Percentiles rank a stretch among this genome's conserved stretches.
Conservation (phyloP, 2,888 invertebrate species). For the Aphelenchoides bicaudatus region DNA sequence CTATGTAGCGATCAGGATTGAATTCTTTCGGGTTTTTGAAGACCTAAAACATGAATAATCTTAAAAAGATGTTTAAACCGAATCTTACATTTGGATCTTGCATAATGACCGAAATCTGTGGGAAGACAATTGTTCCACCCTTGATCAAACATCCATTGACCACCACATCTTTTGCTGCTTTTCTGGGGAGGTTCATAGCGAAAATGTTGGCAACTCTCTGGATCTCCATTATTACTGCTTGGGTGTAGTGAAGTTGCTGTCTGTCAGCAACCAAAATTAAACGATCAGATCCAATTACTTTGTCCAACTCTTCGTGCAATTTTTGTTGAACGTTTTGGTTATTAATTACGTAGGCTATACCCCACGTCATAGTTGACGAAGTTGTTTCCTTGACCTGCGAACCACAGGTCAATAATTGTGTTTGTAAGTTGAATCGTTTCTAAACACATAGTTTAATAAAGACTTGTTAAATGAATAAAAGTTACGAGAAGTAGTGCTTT, state of each 20-base stretch:
- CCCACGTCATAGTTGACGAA: conserved; percentile 22
- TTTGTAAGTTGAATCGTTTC: conserved; percentile 8
- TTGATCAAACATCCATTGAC: conserved; percentile 15
- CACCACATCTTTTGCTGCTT: conserved; percentile 19
- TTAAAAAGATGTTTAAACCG: no score
- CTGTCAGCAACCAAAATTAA: conserved; percentile 30
- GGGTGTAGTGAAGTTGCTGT: conserved; percentile 26
- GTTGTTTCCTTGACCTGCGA: conserved; percentile 4
- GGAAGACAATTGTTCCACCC: conserved; percentile 17
- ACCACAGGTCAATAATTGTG: neutral
- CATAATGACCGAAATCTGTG: conserved; percentile 21
- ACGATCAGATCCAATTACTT: conserved; percentile 34
- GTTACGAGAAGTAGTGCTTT: neutral
- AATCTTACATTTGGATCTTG: conserved; percentile 20
- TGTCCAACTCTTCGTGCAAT: conserved; percentile 34
- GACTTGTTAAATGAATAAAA: no score
- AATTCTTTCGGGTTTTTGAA: conserved; percentile 40
- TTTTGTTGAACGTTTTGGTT: conserved; percentile 29
- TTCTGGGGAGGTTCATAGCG: conserved; percentile 19
- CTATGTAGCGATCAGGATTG: conserved; percentile 41
- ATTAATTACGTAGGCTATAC: conserved; percentile 15
- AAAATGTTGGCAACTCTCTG: conserved; percentile 10
- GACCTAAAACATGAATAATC: conserved; percentile 27
- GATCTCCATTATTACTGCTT: conserved; percentile 25
- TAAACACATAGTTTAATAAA: no score